These are phyloP conservation scores for Tretioscincus oriximinensis DNA, from an alignment of 2,113 vertebrate genomes.

Conservation along the genomic window DNA sequence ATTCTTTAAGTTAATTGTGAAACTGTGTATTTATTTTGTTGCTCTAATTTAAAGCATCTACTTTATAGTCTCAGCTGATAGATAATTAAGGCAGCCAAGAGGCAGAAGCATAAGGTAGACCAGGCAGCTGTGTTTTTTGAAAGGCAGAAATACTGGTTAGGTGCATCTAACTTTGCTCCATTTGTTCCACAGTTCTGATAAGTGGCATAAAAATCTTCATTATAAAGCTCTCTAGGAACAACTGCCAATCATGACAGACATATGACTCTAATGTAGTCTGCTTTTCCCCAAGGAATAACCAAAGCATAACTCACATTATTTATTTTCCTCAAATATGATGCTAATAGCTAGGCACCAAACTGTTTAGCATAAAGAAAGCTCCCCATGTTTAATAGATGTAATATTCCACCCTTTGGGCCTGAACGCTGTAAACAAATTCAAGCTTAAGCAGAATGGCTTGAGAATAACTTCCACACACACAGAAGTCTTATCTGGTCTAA, in stretches of 20 bases:
- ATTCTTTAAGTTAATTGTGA: background rate
- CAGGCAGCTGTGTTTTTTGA: background rate
- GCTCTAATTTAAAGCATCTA: background rate
- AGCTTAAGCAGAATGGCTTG: background rate
- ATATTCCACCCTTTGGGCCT: background rate
- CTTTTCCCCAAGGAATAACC: constrained; percentile 18
- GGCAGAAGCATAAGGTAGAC: background rate
- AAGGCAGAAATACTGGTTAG: background rate
- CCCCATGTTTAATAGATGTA: background rate
- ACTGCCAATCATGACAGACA: background rate
- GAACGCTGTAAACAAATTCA: background rate
- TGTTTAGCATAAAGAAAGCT: background rate
- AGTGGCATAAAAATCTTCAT: constrained; percentile 7
- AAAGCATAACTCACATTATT: background rate
- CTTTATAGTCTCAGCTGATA: background rate
- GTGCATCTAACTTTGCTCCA: background rate
- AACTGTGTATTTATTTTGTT: background rate
- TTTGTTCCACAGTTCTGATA: background rate
- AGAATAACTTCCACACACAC: background rate
- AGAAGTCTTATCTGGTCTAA: too few species aligned
- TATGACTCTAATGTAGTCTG: background rate
- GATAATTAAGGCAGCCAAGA: background rate
- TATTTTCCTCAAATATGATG: constrained; percentile 1
- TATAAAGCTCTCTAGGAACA: background rate
- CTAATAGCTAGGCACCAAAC: constrained; percentile 11